Conservation (phyloP, 2,797 vertebrate genomes). For the Trachurus trachurus region DNA sequence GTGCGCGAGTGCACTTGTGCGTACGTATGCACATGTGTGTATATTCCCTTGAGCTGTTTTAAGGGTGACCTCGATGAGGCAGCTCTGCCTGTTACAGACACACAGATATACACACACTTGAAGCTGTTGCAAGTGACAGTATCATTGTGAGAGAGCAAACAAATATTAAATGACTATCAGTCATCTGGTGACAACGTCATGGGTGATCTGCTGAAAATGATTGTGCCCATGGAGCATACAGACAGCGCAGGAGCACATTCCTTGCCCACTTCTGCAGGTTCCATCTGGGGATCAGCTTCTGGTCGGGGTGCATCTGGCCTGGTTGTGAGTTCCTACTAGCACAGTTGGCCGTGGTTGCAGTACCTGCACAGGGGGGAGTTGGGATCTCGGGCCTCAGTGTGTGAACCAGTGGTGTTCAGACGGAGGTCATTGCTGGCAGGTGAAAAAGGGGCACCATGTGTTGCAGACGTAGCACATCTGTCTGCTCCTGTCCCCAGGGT, state of each 20-base stretch:
- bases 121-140: constrained; percentile 26
- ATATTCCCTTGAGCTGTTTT: constrained; percentile 30
- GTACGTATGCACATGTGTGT: not conserved
- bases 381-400: not conserved
- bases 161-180: constrained; percentile 4
- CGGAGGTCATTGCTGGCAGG: too few relatives aligned
- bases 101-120: constrained; percentile 10
- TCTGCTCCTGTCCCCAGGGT: not conserved
- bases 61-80: constrained; percentile 54
- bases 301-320: not conserved
- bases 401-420: not conserved
- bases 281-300: not conserved
- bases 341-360: not conserved
- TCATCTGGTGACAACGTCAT: not conserved
- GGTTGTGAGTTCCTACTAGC: not conserved
- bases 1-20: constrained; percentile 13
- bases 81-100: constrained; percentile 37
- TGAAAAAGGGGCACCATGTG: not conserved
- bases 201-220: not conserved
- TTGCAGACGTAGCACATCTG: not conserved
- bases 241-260: not conserved
- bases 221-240: not conserved
- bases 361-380: not conserved
- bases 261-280: not conserved
- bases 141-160: constrained; percentile 25